Conservation (phyloP, 2,888 invertebrate species). For the Tipula lateralis region DNA sequence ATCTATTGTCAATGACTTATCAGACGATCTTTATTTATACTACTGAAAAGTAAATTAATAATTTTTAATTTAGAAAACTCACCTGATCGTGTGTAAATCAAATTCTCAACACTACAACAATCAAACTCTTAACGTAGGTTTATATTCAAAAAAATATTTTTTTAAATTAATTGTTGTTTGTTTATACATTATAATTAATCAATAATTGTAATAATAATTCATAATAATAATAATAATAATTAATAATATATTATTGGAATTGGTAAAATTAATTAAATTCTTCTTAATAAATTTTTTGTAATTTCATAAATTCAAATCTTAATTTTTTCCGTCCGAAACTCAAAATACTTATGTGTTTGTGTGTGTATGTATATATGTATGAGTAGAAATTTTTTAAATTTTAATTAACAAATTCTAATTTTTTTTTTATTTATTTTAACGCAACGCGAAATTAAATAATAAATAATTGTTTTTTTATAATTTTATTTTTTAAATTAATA, state of each 20-base stretch:
- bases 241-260: conserved; percentile 19
- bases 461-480: neutral
- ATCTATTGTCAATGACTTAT: no score
- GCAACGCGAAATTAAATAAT: neutral
- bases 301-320: neutral
- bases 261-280: neutral
- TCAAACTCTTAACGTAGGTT: neutral
- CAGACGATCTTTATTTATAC: no score
- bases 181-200: conserved; percentile 24
- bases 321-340: neutral
- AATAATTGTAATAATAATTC: conserved; percentile 14
- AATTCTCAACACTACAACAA: neutral
- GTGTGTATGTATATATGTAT: neutral
- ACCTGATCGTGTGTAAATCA: neutral
- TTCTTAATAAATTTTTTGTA: neutral
- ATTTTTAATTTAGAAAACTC: neutral
- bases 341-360: neutral
- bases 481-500: neutral
- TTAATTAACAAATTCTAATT: conserved; percentile 19
- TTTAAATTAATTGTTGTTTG: conserved; percentile 9
- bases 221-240: conserved; percentile 12
- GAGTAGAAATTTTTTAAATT: neutral
- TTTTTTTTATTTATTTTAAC: neutral
- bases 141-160: conserved; percentile 24
- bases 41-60: no score